Evolutionary conservation across 1,140 invertebrate genomes (phyloP).

Genomic region (Olivierus martensii): DNA sequence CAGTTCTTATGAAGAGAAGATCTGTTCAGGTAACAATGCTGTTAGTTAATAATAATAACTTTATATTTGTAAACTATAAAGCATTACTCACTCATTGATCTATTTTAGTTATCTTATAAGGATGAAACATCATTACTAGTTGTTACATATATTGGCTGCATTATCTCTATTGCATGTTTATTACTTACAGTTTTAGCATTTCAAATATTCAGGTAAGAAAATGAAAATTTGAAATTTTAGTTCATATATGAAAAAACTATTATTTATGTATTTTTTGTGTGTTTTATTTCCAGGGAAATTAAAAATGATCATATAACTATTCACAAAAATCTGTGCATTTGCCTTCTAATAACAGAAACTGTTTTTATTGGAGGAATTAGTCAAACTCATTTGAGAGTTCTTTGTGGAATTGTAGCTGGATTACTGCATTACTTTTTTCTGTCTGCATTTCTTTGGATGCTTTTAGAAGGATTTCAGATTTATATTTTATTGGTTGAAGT

Average conservation of each 20-base stretch:
- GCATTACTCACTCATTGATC: no score
- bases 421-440: constrained; percentile 91
- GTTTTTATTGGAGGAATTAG: constrained; percentile 82
- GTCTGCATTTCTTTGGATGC: constrained; percentile 82
- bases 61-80: no score
- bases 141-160: neutral
- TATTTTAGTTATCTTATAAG: neutral
- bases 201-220: neutral
- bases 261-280: no score
- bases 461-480: constrained; percentile 67
- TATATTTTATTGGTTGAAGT: constrained; percentile 93
- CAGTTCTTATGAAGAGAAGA: constrained; percentile 58
- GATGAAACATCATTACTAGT: neutral
- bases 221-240: no score
- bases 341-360: constrained; percentile 77
- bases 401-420: constrained; percentile 81
- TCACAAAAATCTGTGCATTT: constrained; percentile 37
- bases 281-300: no score
- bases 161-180: neutral
- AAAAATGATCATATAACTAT: constrained; percentile 27
- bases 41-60: neutral
- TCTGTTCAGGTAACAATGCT: constrained; percentile 9
- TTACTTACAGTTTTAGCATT: neutral
- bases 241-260: no score
- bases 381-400: constrained; percentile 63